Conservation (phyloP, 2,797 vertebrate genomes). For the Girardinus metallicus region DNA sequence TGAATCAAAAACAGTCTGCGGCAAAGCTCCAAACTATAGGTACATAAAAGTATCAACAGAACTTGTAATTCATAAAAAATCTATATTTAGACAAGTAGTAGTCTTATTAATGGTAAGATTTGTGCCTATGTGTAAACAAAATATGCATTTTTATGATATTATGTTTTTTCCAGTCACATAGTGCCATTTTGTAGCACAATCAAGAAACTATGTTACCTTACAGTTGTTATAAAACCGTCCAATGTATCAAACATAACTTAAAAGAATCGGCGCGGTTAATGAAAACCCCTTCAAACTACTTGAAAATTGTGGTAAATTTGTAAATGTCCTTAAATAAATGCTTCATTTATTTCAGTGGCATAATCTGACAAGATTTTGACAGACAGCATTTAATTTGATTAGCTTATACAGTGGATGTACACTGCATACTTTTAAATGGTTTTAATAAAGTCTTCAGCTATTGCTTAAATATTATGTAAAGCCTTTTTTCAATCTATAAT, state of each 20-base stretch:
- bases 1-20: background rate
- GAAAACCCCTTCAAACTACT: background rate
- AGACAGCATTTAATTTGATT: background rate
- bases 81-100: background rate
- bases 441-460: too few relatives aligned
- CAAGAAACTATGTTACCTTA: too few relatives aligned
- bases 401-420: background rate
- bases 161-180: too few relatives aligned
- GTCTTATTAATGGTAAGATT: background rate
- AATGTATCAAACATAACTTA: too few relatives aligned
- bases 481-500: background rate
- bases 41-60: background rate
- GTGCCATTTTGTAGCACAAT: too few relatives aligned
- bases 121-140: background rate
- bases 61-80: too few relatives aligned
- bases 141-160: background rate
- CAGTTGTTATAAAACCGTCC: too few relatives aligned
- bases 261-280: background rate
- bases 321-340: background rate
- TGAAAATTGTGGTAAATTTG: background rate
- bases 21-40: background rate
- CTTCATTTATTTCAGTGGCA: background rate
- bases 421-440: background rate
- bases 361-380: too few relatives aligned
- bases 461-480: background rate